Conservation (phyloP, 2,797 vertebrate genomes). For the Bufotes viridis region DNA sequence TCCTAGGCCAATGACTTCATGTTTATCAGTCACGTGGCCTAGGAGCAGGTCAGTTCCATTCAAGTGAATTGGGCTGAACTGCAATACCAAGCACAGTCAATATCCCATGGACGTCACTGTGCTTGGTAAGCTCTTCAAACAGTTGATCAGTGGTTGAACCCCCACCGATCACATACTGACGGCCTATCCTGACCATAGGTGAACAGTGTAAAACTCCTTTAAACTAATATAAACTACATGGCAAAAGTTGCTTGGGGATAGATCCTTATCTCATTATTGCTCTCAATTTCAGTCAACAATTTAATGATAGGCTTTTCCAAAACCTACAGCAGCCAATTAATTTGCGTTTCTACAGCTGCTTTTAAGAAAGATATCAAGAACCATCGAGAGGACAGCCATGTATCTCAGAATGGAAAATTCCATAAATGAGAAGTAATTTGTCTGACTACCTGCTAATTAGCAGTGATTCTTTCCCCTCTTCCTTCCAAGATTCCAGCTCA, state of each 20-base stretch:
- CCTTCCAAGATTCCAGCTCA: conserved; percentile 49
- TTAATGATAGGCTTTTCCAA: conserved; percentile 13
- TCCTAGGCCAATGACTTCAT: no score
- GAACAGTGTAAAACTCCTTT: no score
- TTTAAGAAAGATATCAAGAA: conserved; percentile 24
- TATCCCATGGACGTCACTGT: no score
- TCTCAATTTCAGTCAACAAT: conserved; percentile 1
- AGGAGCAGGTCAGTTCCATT: no score
- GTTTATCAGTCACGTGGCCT: no score
- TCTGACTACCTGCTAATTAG: conserved; percentile 68
- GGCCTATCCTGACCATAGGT: no score
- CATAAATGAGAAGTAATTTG: conserved; percentile 27
- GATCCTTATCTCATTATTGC: not conserved
- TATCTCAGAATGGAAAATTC: conserved; percentile 13
- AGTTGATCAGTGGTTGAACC: no score
- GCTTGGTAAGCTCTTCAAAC: no score
- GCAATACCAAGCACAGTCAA: no score
- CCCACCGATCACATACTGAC: no score
- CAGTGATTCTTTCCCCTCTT: conserved; percentile 36
- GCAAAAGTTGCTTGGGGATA: not conserved
- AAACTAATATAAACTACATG: no score
- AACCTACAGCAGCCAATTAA: conserved; percentile 26
- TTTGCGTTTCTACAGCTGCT: not conserved
- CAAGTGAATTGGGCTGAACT: no score
- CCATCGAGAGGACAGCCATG: not conserved